Evolutionary conservation across 2,113 vertebrate genomes (phyloP).

Genomic region (Vanacampus margaritifer): DNA sequence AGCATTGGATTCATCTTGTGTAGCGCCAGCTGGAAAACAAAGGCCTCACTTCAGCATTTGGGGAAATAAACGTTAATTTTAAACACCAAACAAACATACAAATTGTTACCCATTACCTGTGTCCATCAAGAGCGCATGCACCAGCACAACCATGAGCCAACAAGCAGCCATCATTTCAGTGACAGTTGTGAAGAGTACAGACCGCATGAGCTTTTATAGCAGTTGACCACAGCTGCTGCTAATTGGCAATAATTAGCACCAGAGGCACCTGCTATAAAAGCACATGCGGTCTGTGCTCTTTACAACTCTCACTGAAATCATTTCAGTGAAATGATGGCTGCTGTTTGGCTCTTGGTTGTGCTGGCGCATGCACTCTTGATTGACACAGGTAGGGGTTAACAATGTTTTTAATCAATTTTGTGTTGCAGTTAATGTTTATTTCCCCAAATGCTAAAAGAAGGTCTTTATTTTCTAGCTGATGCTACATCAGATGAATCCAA

Average conservation of each 20-base stretch:
- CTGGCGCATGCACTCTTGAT: too few species aligned
- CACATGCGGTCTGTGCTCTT: too few species aligned
- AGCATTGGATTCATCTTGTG: not conserved
- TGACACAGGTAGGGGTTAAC: too few species aligned
- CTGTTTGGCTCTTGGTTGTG: too few species aligned
- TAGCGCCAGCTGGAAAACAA: not conserved
- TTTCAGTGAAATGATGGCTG: too few species aligned
- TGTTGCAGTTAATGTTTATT: too few species aligned
- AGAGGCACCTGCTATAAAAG: too few species aligned
- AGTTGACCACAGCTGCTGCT: constrained; percentile 21
- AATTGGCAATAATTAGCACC: not conserved
- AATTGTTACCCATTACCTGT: constrained; percentile 6
- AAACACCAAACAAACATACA: not conserved
- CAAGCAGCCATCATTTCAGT: constrained; percentile 21
- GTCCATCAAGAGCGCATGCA: constrained; percentile 9
- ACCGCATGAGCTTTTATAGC: not conserved
- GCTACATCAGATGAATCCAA: too few species aligned
- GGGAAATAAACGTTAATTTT: not conserved
- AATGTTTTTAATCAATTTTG: too few species aligned
- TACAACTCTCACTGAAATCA: too few species aligned
- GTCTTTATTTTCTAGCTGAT: too few species aligned
- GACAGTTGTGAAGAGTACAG: fast-evolving
- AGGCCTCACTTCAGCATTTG: not conserved
- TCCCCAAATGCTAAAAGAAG: too few species aligned
- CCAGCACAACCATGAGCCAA: fast-evolving